Base-by-base conservation (phyloP, 2,797 vertebrate species). In the Tamandua tetradactyla region DNA sequence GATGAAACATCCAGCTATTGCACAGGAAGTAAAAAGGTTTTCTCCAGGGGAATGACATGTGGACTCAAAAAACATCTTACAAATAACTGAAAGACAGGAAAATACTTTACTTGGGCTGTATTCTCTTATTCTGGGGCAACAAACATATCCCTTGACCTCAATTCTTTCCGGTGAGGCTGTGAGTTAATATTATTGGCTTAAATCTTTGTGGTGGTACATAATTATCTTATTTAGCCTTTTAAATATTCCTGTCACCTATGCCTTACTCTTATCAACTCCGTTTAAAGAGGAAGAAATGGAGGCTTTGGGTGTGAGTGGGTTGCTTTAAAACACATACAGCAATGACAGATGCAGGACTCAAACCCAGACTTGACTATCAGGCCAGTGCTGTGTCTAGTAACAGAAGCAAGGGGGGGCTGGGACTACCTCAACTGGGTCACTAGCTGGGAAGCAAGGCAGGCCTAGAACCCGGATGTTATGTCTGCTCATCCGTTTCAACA, bases 241-340 rank as follows among this genome's bases (percentile, higher is more conserved):
- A 94, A 96, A 62, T 74, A 86, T 57, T 78, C 11, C 35, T 37
- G 30, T 12, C 3, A 78, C 69, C 10, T 59, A 5, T 47, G 27
- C 17, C 64, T 89, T 92, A 25, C 44, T 82, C 25, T 49, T 92
- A 82, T 42, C 32, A 76, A 82, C 8, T 66, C 27, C 30, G 76
- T 69, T 72, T 94, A 52, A 87, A 84, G 27, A 95, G 57, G 52
- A 94, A 18, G 27, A 93, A 87, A 84, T 61, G 52, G 22, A 84
- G 30, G 20, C 32, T 52, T n/a, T 79, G 23, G 27, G 7, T 87
- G 8, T 81, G 37, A 89, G 14, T 17, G 57, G 35, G 25, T 69
- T 25, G 37, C 23, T 64, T 75, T 37, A 84, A 88, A 82, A 57
- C 42, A 75, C 69, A 76, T 20, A 37, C 23, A 75, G 18, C 15